phyloP scores from a whole-genome alignment of 2,113 vertebrate genomes.

The Cynoglossus semilaevis region DNA sequence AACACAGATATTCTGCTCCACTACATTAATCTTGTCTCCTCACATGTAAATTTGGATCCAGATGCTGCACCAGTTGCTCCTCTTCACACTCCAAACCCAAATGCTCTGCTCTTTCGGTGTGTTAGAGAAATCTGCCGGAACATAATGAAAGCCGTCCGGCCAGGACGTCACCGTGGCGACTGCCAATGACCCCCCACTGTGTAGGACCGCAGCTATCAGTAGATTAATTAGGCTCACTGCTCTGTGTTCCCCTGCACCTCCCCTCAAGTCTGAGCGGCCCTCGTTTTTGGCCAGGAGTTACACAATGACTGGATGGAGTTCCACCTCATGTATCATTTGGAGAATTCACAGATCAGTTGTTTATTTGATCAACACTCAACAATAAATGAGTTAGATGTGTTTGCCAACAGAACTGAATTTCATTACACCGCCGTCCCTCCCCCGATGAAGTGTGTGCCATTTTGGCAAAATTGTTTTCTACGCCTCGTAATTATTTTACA shows the following conservation, averaged over 20 bases:
- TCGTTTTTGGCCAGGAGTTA: constrained; percentile 63
- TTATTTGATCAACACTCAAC: constrained; percentile 10
- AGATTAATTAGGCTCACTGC: constrained; percentile 83
- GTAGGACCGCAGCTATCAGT: constrained; percentile 57
- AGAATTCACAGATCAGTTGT: constrained; percentile 47
- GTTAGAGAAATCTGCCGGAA: constrained; percentile 78
- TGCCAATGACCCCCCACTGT: constrained; percentile 62
- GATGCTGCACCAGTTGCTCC: constrained; percentile 85
- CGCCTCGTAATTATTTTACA: constrained; percentile 3
- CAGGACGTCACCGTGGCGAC: constrained; percentile 81
- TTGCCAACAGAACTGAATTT: background rate
- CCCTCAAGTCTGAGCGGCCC: constrained; percentile 57
- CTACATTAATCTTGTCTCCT: constrained; percentile 82
- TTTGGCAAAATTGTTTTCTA: background rate
- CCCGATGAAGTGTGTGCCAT: background rate
- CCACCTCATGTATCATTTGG: constrained; percentile 45
- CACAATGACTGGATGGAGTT: constrained; percentile 63
- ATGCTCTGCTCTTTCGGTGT: constrained; percentile 75
- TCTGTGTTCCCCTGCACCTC: constrained; percentile 66
- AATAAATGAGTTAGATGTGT: background rate
- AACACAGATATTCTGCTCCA: constrained; percentile 80
- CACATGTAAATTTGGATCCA: constrained; percentile 79
- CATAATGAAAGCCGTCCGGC: constrained; percentile 80
- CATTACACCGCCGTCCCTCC: background rate
- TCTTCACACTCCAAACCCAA: constrained; percentile 78